Percentiles rank a stretch among this genome's conserved stretches.
phyloP scores from a whole-genome alignment of 2,113 vertebrate species.

The Nycticryphes semicollaris region DNA sequence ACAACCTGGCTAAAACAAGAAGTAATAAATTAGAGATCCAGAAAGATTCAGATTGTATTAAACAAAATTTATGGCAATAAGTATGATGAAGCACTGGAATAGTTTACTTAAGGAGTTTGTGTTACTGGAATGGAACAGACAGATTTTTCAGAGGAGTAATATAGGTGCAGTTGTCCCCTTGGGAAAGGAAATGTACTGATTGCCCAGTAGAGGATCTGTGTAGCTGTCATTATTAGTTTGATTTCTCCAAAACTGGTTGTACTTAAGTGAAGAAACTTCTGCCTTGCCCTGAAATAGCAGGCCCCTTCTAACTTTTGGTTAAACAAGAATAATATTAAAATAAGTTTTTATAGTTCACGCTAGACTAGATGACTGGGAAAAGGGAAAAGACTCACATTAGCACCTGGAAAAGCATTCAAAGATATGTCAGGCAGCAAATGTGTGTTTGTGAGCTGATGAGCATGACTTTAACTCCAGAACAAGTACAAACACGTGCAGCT shows the following conservation, averaged over 20 bases:
- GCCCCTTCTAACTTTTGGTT: not conserved
- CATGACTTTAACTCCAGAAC: not conserved
- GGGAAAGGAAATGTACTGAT: too few species aligned
- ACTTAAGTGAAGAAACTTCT: not conserved
- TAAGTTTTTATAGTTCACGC: not conserved
- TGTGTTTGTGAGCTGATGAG: not conserved
- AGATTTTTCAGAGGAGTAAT: not conserved
- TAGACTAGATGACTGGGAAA: not conserved
- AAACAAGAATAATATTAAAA: not conserved
- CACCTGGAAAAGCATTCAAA: not conserved
- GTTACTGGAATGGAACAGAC: not conserved
- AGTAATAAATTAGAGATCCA: not conserved
- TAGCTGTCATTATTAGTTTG: not conserved
- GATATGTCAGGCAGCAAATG: not conserved
- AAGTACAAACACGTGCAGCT: too few species aligned
- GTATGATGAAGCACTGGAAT: not conserved
- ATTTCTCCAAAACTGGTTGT: accelerated
- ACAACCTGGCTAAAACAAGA: not conserved
- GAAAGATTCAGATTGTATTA: not conserved
- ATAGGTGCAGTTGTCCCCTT: too few species aligned
- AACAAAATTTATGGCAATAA: not conserved
- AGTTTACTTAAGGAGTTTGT: not conserved
- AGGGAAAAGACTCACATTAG: too few species aligned
- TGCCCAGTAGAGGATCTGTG: not conserved
- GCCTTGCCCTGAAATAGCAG: not conserved